These are phyloP conservation scores for Caenorhabditis sulstoni DNA, from an alignment of 2,888 invertebrate species.

Conservation along the genomic window DNA sequence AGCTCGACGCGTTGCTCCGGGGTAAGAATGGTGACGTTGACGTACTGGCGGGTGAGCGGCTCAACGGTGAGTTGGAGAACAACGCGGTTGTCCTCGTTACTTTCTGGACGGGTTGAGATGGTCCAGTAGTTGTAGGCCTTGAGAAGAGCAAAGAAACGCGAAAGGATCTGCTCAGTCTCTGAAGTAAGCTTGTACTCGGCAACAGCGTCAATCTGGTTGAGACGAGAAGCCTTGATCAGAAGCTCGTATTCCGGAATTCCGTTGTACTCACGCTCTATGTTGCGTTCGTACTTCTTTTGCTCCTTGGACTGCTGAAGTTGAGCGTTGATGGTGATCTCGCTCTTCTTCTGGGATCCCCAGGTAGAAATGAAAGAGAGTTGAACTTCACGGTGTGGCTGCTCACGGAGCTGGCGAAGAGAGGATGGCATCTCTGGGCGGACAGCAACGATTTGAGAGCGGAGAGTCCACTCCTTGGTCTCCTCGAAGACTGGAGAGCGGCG, in stretches of 20 bases:
- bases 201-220: slow-evolving; percentile 64
- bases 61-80: slow-evolving; percentile 71
- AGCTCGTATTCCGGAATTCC: slow-evolving; percentile 56
- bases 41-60: slow-evolving; percentile 67
- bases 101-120: slow-evolving; percentile 16
- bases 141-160: slow-evolving; percentile 67
- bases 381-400: slow-evolving; percentile 66
- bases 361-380: slow-evolving; percentile 48
- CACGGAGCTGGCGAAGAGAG: slow-evolving; percentile 60
- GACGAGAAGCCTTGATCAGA: slow-evolving; percentile 57
- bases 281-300: slow-evolving; percentile 43
- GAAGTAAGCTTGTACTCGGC: slow-evolving; percentile 65
- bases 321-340: too few relatives aligned
- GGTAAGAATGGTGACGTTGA: slow-evolving; percentile 74
- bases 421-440: slow-evolving; percentile 63
- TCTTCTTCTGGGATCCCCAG: slow-evolving; percentile 51
- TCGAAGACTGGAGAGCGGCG: slow-evolving; percentile 48
- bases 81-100: slow-evolving; percentile 53
- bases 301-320: slow-evolving; percentile 62
- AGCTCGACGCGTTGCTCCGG: slow-evolving; percentile 65
- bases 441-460: slow-evolving; percentile 60
- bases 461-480: slow-evolving; percentile 65
- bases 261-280: slow-evolving; percentile 38
- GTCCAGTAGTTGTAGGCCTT: slow-evolving; percentile 69
- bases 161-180: slow-evolving; percentile 54